These are phyloP conservation scores for Chanos chanos DNA, from an alignment of 2,797 vertebrate genomes.

Conservation along the genomic window DNA sequence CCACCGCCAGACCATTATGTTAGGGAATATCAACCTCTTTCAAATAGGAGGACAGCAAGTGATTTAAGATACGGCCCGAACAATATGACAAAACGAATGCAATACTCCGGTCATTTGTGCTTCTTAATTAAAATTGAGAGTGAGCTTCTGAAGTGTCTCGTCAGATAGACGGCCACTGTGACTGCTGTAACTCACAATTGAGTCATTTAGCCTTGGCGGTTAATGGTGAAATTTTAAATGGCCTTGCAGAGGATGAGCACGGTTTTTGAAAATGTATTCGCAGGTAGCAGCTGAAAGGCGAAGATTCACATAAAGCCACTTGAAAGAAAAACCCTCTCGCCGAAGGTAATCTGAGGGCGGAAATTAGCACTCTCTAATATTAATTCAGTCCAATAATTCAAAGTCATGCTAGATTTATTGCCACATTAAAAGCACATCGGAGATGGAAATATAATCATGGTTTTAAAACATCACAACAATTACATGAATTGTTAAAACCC, in stretches of 20 bases:
- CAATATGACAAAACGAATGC: conserved; percentile 41
- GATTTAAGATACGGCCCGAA: conserved; percentile 61
- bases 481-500: conserved; percentile 38
- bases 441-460: conserved; percentile 43
- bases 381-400: conserved; percentile 66
- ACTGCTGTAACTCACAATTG: conserved; percentile 30
- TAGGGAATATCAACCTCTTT: conserved; percentile 90
- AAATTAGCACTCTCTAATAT: conserved; percentile 62
- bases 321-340: conserved; percentile 52
- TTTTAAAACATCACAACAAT: conserved; percentile 44
- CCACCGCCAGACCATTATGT: conserved; percentile 89
- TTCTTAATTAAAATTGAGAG: conserved; percentile 55
- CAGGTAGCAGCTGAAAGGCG: conserved; percentile 54
- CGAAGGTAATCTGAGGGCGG: conserved; percentile 56
- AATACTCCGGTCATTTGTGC: conserved; percentile 51
- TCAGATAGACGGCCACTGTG: conserved; percentile 37
- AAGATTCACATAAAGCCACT: conserved; percentile 47
- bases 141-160: conserved; percentile 37
- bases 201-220: conserved; percentile 35
- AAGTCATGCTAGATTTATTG: conserved; percentile 61
- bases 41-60: conserved; percentile 73
- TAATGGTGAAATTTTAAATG: conserved; percentile 39
- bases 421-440: conserved; percentile 44
- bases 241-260: conserved; percentile 34
- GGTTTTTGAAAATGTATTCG: conserved; percentile 40